Evolutionary conservation across 2,113 vertebrate genomes (phyloP), one percentile per base, ranked within the genome.

Genomic region (Myiopsitta monachus): DNA sequence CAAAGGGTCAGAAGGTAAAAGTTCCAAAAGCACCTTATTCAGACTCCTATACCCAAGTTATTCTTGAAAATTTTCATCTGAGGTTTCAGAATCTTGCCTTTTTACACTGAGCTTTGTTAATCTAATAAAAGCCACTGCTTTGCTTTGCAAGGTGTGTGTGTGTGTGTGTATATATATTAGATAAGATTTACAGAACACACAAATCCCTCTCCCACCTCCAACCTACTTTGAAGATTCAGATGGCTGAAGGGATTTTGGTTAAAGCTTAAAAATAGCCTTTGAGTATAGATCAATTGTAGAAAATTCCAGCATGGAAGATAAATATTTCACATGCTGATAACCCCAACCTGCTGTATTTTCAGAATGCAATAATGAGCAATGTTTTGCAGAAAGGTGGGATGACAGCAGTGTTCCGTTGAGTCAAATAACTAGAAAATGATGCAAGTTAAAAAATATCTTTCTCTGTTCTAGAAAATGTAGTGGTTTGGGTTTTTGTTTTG

Each of bases 291-390:
- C 72, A 96, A 90, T 93, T 81, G 92, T 9, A 2, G 11, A 85
- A 88, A 80, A 77, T 69, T 92, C 68, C 49, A 86, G n/a, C 49
- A n/a, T 62, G 46, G 22, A 83, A 80, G 64, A 93, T 83, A 95
- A 96, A 86, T 86, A 88, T 92, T 94, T 96, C 75, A 88, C 62
- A 69, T 85, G 39, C 63, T 85, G 57, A 66, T 92, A 95, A 80
- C 18, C 21, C 16, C 33, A 77, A 61, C 76, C 43, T 80, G 47
- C 67, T 86, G 21, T 72, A 24, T 79, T 91, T 87, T 74, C 43
- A 52, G 77, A 67, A 66, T 39, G 41, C 41, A 57, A 66, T 87
- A 87, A 87, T 74, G 38, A 74, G 30, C 87, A 80, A 16, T 88
- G 21, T 59, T 86, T 86, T 69, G 38, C 59, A 76, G 18, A 82